Evolutionary conservation across 2,888 invertebrate species (phyloP), one percentile per base, ranked within the genome.

Genomic region (Nymphalis urticae): DNA sequence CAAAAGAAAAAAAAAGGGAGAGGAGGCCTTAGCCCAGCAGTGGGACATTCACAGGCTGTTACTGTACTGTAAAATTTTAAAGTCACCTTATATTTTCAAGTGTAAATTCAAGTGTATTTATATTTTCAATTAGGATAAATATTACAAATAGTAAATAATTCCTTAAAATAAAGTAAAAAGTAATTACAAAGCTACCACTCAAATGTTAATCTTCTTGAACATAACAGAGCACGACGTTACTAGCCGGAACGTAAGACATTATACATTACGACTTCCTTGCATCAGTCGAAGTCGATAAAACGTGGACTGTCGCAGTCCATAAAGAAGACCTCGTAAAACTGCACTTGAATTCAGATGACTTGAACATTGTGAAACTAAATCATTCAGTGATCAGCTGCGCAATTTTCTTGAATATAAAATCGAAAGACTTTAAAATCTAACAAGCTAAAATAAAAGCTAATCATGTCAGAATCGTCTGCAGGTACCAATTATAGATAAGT

Each of bases 221-320:
- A 19, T 27, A 42, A 58, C 58, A 42, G 36, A 19, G 36, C n/a
- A 19, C 8, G 24, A 42, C 58, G 19, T 58, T 58, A 58, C 36
- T 42, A n/a, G 19, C 58, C 58, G 58, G 58, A 58, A 58, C 58
- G 58, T 27, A 58, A 58, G 19, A 19, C 36, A 48, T 62, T 62
- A 58, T 66, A 58, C 50, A 62, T 59, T 70, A 66, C 59, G 27
- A 64, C 48, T 63, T 66, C 62, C 69, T 50, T 59, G 63, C 63
- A 60, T 62, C 62, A 65, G 50, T 62, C 58, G 62, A 62, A 60
- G 51, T 19, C 42, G 48, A 64, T 67, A 65, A 68, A 70, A 67
- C 63, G 48, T 36, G 27, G 69, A 63, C 69, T 69, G 75, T 73
- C 75, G 62, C 70, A 70, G 68, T 62, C 70, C 72, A 70, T 75